phyloP scores from a whole-genome alignment of 2,797 vertebrate species.

The Melopsittacus undulatus region DNA sequence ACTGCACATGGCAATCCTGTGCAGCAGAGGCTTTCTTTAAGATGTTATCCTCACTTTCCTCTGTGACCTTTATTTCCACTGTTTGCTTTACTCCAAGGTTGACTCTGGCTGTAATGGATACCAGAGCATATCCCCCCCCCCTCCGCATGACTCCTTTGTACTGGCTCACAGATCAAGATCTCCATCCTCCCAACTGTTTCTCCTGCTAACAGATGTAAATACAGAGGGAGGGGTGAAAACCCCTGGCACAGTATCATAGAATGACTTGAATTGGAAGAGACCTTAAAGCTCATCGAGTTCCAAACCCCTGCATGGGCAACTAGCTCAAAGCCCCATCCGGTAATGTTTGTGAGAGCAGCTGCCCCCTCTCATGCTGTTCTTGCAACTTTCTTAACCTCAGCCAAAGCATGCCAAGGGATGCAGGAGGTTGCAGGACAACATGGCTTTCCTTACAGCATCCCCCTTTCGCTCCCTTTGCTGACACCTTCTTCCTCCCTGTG shows the following conservation, averaged over 20 bases:
- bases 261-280: not conserved
- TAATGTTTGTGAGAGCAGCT: not conserved
- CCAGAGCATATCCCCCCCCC: not conserved
- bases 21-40: conserved; percentile 20
- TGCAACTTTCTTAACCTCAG: not conserved
- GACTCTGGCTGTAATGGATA: not conserved
- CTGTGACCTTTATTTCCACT: conserved; percentile 24
- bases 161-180: not conserved
- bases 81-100: not conserved
- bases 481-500: not conserved
- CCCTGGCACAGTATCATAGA: not conserved
- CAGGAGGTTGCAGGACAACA: not conserved
- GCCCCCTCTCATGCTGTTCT: not conserved
- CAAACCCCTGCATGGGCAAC: not conserved
- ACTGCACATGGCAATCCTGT: not conserved
- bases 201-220: not conserved
- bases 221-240: not conserved
- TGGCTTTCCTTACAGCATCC: not conserved
- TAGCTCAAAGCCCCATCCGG: not conserved
- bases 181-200: not conserved
- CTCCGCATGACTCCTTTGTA: not conserved
- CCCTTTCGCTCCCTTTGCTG: not conserved
- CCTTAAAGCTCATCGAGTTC: not conserved
- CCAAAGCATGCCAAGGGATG: not conserved
- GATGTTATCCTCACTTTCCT: not conserved